A percentile compares a stretch with the other conserved stretches of the same genome.
Conservation (phyloP, 2,113 vertebrate genomes). For the Piprites chloris region DNA sequence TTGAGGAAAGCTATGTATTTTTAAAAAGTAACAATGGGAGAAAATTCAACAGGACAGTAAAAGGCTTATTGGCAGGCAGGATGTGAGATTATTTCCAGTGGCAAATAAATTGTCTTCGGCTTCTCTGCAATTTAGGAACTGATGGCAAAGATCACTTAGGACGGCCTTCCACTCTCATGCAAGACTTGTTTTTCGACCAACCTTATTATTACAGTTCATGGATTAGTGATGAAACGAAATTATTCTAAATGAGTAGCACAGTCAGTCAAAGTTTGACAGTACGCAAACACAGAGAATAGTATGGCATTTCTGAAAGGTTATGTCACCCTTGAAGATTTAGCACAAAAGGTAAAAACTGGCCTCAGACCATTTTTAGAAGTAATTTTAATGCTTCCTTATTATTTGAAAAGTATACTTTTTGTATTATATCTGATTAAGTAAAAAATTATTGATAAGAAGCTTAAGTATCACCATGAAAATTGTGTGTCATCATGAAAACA, state of each 20-base stretch:
- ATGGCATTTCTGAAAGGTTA: neutral
- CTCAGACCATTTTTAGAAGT: neutral
- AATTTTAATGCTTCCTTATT: neutral
- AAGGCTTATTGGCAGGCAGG: neutral
- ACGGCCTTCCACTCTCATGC: neutral
- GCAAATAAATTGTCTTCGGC: neutral
- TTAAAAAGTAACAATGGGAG: neutral
- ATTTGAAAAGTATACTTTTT: neutral
- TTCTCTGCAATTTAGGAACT: neutral
- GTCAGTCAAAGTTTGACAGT: neutral
- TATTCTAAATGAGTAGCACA: neutral
- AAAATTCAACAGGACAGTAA: neutral
- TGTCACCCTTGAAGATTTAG: neutral
- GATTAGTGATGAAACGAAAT: neutral
- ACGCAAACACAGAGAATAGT: neutral
- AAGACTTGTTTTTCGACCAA: neutral
- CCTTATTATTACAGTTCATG: neutral
- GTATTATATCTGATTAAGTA: neutral
- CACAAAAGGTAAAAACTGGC: neutral
- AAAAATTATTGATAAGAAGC: neutral
- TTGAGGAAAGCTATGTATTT: neutral
- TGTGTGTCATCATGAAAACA: neutral
- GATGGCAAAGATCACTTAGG: neutral
- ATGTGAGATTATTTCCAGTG: neutral
- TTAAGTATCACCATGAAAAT: neutral